These are phyloP conservation scores for Baccha elongata DNA, from an alignment of 2,888 invertebrate genomes.

Conservation along the genomic window DNA sequence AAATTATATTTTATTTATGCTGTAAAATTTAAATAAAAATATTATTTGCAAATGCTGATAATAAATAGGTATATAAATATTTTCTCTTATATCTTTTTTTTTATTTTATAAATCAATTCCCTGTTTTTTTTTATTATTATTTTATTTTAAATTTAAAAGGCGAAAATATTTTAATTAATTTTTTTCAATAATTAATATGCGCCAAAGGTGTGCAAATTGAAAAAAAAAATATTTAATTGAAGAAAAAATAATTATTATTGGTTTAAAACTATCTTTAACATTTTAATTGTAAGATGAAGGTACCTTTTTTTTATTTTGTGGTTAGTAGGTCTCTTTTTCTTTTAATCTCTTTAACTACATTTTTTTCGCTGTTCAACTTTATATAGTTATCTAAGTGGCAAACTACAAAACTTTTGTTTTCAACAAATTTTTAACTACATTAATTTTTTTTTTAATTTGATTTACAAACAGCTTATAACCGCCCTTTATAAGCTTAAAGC, in stretches of 20 bases:
- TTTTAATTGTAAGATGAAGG: not conserved
- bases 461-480: slow-evolving; percentile 63
- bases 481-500: slow-evolving; percentile 65
- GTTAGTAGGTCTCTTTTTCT: slow-evolving; percentile 44
- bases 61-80: slow-evolving; percentile 23
- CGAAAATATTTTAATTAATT: slow-evolving; percentile 1
- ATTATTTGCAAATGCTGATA: slow-evolving; percentile 60
- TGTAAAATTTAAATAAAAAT: slow-evolving; percentile 62
- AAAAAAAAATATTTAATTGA: slow-evolving; percentile 12
- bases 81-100: slow-evolving; percentile 14
- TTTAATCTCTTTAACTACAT: not conserved
- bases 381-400: slow-evolving; percentile 41
- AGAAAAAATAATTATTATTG: slow-evolving; percentile 35
- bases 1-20: slow-evolving; percentile 72
- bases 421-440: slow-evolving; percentile 50
- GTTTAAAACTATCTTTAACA: not conserved
- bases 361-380: slow-evolving; percentile 23
- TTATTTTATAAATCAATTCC: slow-evolving; percentile 67
- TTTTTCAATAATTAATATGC: not conserved
- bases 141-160: slow-evolving; percentile 34
- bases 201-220: slow-evolving; percentile 38
- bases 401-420: slow-evolving; percentile 52
- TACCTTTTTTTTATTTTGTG: slow-evolving; percentile 39
- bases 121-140: slow-evolving; percentile 49
- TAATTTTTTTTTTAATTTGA: slow-evolving; percentile 33